phyloP scores from a whole-genome alignment of 2,113 vertebrate genomes.

The Felis catus region DNA sequence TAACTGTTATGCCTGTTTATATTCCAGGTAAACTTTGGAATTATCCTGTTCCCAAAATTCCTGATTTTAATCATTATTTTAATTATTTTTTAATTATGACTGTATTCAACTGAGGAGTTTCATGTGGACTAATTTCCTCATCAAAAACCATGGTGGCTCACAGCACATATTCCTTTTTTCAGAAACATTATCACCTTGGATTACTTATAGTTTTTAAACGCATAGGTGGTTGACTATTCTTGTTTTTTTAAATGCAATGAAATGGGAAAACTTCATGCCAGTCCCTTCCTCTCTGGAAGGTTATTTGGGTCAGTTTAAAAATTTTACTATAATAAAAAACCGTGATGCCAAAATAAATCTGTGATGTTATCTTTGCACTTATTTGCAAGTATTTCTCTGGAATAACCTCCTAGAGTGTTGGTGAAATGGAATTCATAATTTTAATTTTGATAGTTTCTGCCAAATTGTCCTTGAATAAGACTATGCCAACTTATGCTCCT shows the following conservation, averaged over 20 bases:
- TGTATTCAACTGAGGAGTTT: not conserved
- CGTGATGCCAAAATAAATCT: conserved; percentile 24
- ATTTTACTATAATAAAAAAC: conserved; percentile 14
- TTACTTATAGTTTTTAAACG: not conserved
- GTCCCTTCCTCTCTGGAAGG: not conserved
- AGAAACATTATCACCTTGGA: not conserved
- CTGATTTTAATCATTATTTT: not conserved
- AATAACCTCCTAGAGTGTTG: not conserved
- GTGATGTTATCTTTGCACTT: not conserved
- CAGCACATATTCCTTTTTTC: not conserved
- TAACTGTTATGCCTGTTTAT: not conserved
- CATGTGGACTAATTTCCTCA: not conserved
- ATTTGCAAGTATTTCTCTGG: conserved; percentile 33
- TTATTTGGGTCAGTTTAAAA: conserved; percentile 31
- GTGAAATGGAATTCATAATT: conserved; percentile 42
- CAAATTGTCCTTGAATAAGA: conserved; percentile 43
- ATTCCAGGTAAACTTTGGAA: not conserved
- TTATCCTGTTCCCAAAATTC: not conserved
- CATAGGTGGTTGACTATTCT: not conserved
- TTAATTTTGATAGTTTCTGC: conserved; percentile 47
- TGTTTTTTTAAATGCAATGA: not conserved
- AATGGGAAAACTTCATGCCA: not conserved
- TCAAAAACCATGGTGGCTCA: not conserved
- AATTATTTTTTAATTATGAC: not conserved
- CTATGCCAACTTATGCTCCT: conserved; percentile 36